Evolutionary conservation across 2,113 vertebrate genomes (phyloP), one percentile per base, ranked within the genome.

Genomic region (Beaufortia kweichowensis): DNA sequence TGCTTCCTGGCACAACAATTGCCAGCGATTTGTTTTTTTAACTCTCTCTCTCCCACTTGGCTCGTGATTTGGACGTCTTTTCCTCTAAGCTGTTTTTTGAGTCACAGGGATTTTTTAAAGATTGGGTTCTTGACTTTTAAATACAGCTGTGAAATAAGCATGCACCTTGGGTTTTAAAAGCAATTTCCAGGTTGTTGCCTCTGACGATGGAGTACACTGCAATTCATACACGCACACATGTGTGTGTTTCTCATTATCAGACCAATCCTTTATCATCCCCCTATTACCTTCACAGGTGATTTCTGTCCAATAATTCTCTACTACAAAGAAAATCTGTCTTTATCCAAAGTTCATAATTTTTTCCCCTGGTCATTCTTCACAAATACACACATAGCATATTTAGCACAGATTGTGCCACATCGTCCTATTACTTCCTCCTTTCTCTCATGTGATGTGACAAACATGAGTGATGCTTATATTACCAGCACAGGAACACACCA

Each of bases 91-190:
- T 76, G 53, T 53, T 76, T 77, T 59, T 6, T 39, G 60, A 63
- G 57, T 70, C 24, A 23, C 33, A 15, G 26, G 67, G 24, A n/a
- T 48, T 74, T 59, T 50, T 60, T 66, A 21, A 56, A 63, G 56
- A 80, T 71, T 76, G 73, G 55, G 53, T 73, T 77, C 79, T 77
- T 53, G 53, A 33, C 46, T 78, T 63, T 78, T 74, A 81, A 77
- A 65, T 64, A 78, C 46, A n/a, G 73, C 55, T 55, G 63, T 31
- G 50, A 77, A 81, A 81, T 74, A 81, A 66, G 62, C 75, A 61
- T 81, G 62, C 79, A 55, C 69, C 59, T 68, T 68, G 62, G 62
- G 62, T 21, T 81, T 73, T 63, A 73, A 77, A 77, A 73, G 75
- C 80, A 81, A 74, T 74, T 81, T 81, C 63, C 63, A 74, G 56